Evolutionary conservation across 2,797 vertebrate genomes (phyloP).

Genomic region (Okamejei kenojei): DNA sequence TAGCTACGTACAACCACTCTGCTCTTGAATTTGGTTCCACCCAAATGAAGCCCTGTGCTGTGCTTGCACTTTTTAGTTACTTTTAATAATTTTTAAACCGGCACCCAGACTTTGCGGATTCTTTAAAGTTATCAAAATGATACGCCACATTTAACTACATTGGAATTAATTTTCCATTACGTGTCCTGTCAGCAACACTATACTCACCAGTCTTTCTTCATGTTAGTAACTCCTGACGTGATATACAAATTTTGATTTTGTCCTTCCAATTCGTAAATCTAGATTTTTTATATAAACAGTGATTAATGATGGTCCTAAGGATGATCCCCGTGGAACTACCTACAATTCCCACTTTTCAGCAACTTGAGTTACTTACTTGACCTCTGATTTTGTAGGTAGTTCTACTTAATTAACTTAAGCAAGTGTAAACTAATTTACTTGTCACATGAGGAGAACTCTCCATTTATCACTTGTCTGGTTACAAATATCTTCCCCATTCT

Average conservation of each 20-base stretch:
- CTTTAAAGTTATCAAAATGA: background rate
- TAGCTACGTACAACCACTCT: background rate
- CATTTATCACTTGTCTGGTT: background rate
- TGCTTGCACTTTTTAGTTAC: background rate
- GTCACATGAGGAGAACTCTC: background rate
- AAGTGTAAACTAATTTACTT: background rate
- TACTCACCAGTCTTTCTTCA: background rate
- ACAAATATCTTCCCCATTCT: background rate
- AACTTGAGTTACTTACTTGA: background rate
- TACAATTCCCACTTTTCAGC: background rate
- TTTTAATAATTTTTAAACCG: background rate
- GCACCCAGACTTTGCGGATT: background rate
- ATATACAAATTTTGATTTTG: background rate
- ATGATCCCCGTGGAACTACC: background rate
- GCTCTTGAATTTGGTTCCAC: background rate
- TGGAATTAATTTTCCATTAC: background rate
- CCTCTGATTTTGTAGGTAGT: background rate
- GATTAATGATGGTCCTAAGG: background rate
- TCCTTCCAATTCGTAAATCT: background rate
- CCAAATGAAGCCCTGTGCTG: background rate
- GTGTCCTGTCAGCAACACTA: background rate
- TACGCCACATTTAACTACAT: background rate
- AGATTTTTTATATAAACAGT: background rate
- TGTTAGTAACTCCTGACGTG: background rate
- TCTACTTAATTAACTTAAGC: background rate